Conservation (phyloP, 1,140 invertebrate genomes). For the Neodiprion lecontei region DNA sequence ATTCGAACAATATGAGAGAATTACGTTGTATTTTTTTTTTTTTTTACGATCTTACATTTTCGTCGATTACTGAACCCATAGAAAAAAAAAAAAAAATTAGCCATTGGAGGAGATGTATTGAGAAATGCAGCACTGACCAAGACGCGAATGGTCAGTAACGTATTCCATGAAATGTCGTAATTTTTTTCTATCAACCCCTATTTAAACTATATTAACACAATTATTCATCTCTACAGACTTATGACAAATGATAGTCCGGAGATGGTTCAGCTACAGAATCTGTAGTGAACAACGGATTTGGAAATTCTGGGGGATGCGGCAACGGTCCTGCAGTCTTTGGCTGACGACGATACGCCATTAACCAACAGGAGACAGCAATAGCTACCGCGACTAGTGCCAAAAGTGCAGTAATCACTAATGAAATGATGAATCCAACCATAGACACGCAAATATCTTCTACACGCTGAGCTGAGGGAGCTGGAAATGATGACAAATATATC, state of each 20-base stretch:
- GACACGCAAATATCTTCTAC: slow-evolving; percentile 92
- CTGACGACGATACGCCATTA: slow-evolving; percentile 89
- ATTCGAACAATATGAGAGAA: slow-evolving; percentile 8
- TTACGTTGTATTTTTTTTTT: slow-evolving; percentile 3
- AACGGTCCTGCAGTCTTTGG: slow-evolving; percentile 86
- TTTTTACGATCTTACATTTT: slow-evolving; percentile 20
- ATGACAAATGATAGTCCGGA: slow-evolving; percentile 77
- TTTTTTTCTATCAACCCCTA: slow-evolving; percentile 24
- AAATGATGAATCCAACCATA: slow-evolving; percentile 90
- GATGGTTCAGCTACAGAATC: slow-evolving; percentile 77
- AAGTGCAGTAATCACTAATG: slow-evolving; percentile 88
- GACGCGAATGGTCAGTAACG: slow-evolving; percentile 49
- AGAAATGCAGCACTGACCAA: slow-evolving; percentile 53
- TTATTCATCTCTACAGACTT: slow-evolving; percentile 48
- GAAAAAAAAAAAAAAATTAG: slow-evolving; percentile 36
- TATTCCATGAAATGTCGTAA: slow-evolving; percentile 40
- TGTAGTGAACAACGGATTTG: slow-evolving; percentile 91
- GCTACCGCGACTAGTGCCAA: slow-evolving; percentile 91
- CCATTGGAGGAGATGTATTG: slow-evolving; percentile 57
- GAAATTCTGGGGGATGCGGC: slow-evolving; percentile 93
- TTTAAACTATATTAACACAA: slow-evolving; percentile 39
- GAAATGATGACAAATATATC: slow-evolving; percentile 36
- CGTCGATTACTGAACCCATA: background rate
- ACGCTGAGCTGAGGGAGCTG: slow-evolving; percentile 71
- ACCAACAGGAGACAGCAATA: slow-evolving; percentile 92